Evolutionary conservation across 1,140 invertebrate genomes (phyloP), one percentile per base, ranked within the genome.

Genomic region (Eumeta japonica): DNA sequence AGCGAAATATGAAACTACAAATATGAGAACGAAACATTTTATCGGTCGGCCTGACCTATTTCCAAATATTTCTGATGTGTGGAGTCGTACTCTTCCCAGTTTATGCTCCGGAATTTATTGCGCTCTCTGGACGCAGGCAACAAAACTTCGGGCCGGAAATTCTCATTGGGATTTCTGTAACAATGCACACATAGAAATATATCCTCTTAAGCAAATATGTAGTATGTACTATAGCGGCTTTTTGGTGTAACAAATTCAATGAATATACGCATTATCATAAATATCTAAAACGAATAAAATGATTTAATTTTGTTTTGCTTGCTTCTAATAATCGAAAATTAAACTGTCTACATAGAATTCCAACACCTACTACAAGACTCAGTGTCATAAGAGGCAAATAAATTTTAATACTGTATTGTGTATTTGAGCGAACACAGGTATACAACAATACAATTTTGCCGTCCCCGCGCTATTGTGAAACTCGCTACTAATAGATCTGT

Each of bases 61-160:
- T 92, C 90, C 42, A 94, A 79, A 75, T 94, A 94, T 67, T 93
- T 91, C 57, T 94, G 90, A 76, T 93, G 90, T 27, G 89, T 81
- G 4, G 86, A 85, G 62, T 94, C 90, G 70, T 94, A 95, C 54
- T 90, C 85, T 47, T 94, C 92, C 93, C 93, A 96, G 11, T 80
- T 81, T 37, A 89, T 81, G 24, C 82, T 85, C 30, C 87, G 79
- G 62, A 92, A 94, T 41, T 88, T 81, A 72, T 88, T 92, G 40
- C 84, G 82, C 63, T 92, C 90, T 51, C 85, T 86, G 35, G 83
- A 90, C 17, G 83, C 83, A 3, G 86, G 83, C 37, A 92, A 72
- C 28, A 83, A 70, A 2, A 81, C 79, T 46, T 87, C 83, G 50
- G 87, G 85, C 37, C 84, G 81, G 41, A 84, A 81, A 52, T 89